Conservation (phyloP, 2,797 vertebrate species). For the Chelonia mydas region DNA sequence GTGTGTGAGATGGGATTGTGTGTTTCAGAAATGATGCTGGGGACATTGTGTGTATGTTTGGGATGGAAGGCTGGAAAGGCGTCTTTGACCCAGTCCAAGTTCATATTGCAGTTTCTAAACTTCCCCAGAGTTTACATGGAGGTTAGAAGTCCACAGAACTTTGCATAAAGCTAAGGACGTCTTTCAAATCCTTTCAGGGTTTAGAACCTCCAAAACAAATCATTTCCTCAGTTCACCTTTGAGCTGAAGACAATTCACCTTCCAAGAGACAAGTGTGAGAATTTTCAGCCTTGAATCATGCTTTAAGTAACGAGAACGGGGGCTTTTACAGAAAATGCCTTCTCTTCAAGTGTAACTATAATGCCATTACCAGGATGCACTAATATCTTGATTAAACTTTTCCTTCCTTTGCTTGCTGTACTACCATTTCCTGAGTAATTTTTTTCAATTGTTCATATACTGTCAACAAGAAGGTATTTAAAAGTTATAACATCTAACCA, state of each 20-base stretch:
- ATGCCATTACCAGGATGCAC: not conserved
- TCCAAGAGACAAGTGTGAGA: not conserved
- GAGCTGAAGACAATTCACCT: not conserved
- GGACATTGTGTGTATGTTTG: not conserved
- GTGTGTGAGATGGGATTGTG: not conserved
- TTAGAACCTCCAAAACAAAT: not conserved
- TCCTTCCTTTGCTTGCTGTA: not conserved
- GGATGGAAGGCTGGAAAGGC: too few species aligned
- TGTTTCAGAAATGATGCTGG: not conserved
- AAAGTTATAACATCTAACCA: not conserved
- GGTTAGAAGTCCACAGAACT: not conserved
- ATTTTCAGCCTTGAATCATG: not conserved
- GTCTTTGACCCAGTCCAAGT: not conserved
- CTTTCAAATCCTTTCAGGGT: not conserved
- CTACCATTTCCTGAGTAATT: not conserved
- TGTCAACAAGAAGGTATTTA: not conserved
- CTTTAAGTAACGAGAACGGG: not conserved
- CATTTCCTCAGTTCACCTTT: not conserved
- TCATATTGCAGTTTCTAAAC: not conserved
- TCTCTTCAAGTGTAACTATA: not conserved
- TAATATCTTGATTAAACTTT: not conserved
- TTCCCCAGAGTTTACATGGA: not conserved
- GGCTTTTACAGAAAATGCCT: not conserved
- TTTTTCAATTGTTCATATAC: not conserved
- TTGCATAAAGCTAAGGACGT: not conserved